Evolutionary conservation across 2,888 invertebrate genomes (phyloP).

Genomic region (Autographa pulchrina): DNA sequence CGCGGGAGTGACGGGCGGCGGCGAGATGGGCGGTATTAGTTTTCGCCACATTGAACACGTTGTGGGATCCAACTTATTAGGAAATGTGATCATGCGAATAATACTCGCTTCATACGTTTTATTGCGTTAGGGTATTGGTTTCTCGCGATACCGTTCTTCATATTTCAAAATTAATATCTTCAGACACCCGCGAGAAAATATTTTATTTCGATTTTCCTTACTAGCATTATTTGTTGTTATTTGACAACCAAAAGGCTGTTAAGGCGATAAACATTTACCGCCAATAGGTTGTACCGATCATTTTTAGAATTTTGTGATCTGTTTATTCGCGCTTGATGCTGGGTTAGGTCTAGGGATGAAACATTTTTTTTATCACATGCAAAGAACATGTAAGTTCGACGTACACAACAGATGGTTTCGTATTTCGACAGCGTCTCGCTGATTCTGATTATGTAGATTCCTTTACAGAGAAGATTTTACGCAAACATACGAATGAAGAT

Average conservation of each 20-base stretch:
- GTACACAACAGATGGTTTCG: slow-evolving; percentile 71
- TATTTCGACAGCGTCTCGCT: slow-evolving; percentile 80
- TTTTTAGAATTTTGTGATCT: slow-evolving; percentile 25
- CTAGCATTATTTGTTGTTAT: slow-evolving; percentile 44
- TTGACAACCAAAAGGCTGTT: slow-evolving; percentile 39
- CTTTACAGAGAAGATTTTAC: slow-evolving; percentile 81
- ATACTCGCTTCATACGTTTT: slow-evolving; percentile 87
- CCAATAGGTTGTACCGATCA: slow-evolving; percentile 36
- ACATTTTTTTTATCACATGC: slow-evolving; percentile 48
- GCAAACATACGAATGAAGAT: slow-evolving; percentile 84
- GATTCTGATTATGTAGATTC: slow-evolving; percentile 86
- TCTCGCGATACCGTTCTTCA: slow-evolving; percentile 75
- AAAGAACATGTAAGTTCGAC: slow-evolving; percentile 57
- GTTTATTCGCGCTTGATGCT: slow-evolving; percentile 36
- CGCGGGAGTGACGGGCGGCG: slow-evolving; percentile 73
- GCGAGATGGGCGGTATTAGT: slow-evolving; percentile 78
- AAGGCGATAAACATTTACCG: slow-evolving; percentile 37
- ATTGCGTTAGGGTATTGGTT: slow-evolving; percentile 82
- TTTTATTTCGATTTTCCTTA: slow-evolving; percentile 55
- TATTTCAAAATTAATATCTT: slow-evolving; percentile 68
- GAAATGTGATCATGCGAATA: slow-evolving; percentile 87
- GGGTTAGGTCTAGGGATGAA: no score
- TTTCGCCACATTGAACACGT: slow-evolving; percentile 85
- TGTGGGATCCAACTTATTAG: slow-evolving; percentile 88
- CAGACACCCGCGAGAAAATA: slow-evolving; percentile 52